Evolutionary conservation across 2,797 vertebrate genomes (phyloP).

Genomic region (Chaunax sp.): DNA sequence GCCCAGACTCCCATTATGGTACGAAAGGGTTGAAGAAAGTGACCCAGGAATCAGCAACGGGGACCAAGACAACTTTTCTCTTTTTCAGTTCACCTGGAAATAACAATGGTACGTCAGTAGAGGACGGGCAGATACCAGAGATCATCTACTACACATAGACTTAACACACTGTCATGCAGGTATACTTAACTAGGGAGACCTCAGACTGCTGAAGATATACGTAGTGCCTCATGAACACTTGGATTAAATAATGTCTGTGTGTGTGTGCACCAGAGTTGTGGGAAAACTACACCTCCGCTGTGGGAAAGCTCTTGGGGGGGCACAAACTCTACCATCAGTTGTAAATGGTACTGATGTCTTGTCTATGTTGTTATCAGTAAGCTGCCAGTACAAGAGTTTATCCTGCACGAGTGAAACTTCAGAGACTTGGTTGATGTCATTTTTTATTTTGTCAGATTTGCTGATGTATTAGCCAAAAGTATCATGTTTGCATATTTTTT

Average conservation of each 20-base stretch:
- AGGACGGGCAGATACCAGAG: conserved; percentile 98
- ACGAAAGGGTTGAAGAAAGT: conserved; percentile 98
- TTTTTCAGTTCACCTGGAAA: conserved; percentile 98
- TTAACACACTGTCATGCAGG: conserved; percentile 33
- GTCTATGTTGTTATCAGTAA: conserved; percentile 29
- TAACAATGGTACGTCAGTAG: conserved; percentile 98
- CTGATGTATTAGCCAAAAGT: conserved; percentile 44
- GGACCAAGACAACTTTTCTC: conserved; percentile 95
- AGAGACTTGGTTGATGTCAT: conserved; percentile 41
- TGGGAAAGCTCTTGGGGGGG: neutral
- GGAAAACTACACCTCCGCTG: conserved; percentile 21
- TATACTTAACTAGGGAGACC: conserved; percentile 62
- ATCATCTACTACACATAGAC: conserved; percentile 97
- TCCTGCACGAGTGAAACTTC: conserved; percentile 36
- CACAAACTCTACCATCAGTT: conserved; percentile 32
- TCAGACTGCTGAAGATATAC: conserved; percentile 60
- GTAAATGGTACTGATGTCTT: conserved; percentile 44
- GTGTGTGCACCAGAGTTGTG: neutral
- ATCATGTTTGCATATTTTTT: conserved; percentile 53
- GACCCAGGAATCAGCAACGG: conserved; percentile 90
- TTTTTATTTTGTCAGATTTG: conserved; percentile 43
- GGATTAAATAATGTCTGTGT: conserved; percentile 54
- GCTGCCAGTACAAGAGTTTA: conserved; percentile 28
- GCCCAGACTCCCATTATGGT: conserved; percentile 97
- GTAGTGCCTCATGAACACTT: conserved; percentile 66